Evolutionary conservation across 2,888 invertebrate genomes (phyloP).

Genomic region (Empis livida): DNA sequence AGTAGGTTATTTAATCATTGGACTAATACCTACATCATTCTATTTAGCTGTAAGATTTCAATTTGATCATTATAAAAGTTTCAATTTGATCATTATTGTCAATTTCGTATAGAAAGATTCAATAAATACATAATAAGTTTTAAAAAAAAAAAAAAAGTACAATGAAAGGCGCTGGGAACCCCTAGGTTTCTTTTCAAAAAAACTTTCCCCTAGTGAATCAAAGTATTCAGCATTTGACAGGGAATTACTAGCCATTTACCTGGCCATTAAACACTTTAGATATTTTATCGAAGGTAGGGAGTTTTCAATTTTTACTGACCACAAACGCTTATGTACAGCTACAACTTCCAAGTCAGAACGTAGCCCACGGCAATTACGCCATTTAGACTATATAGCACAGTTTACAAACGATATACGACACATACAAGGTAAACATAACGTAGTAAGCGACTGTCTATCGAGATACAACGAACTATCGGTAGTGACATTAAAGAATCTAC

Average conservation of each 20-base stretch:
- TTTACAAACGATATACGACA: conserved; percentile 3
- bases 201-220: conserved; percentile 23
- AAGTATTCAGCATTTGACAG: conserved; percentile 29
- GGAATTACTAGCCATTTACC: conserved; percentile 27
- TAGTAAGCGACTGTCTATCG: conserved; percentile 4
- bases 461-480: not conserved
- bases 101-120: no score
- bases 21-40: no score
- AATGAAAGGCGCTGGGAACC: conserved; percentile 26
- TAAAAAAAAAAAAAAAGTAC: no score
- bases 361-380: conserved; percentile 22
- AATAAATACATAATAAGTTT: no score
- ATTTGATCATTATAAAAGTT: no score
- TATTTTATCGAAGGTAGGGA: conserved; percentile 25
- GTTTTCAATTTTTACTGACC: conserved; percentile 9
- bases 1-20: no score
- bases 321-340: conserved; percentile 21
- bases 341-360: conserved; percentile 15
- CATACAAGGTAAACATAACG: conserved; percentile 2
- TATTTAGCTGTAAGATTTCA: no score
- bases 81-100: no score
- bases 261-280: conserved; percentile 24
- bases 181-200: conserved; percentile 25
- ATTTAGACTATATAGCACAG: conserved; percentile 18
- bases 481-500: no score